Evolutionary conservation across 2,797 vertebrate genomes (phyloP), one percentile per base, ranked within the genome.

Genomic region (Lutjanus campechanus): DNA sequence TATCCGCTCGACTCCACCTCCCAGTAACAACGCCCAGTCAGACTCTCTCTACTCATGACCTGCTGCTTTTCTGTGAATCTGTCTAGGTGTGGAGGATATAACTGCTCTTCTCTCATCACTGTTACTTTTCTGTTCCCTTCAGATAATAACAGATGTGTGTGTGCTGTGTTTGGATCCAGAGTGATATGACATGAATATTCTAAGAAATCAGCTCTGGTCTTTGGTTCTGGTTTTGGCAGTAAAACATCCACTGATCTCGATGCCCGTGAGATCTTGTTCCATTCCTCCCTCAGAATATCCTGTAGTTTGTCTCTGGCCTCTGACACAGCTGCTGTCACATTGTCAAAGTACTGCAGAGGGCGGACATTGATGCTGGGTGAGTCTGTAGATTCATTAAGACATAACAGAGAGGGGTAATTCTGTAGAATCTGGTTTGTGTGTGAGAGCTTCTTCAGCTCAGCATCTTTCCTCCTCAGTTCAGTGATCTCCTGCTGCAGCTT

Each of bases 81-180:
- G 15, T 69, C 19, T 11, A 15, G 59, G 17, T 59, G 54, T 20
- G 25, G 3, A 25, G 53, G n/a, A 56, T 56, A 56, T 6, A 1
- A 6, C 22, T 56, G 54, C 1, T 3, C 2, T 13, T 56, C 22
- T 8, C 1, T 11, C 53, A 0, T 11, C 13, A 55, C 25, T 50
- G 44, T 75, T 56, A 20, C 36, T 68, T 41, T 58, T 16, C 49
- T 77, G 22, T 77, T 58, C 8, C 44, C 44, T 7, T 68, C 43
- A 69, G 69, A 77, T 55, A 77, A 44, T n/a, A 44, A 5, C 44
- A 82, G 22, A 5, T 1, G 1, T n/a, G 1, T 1, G 17, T 51
- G 1, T 47, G n/a, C 69, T 68, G 51, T 76, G 17, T 76, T 51
- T 67, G 69, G 56, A 54, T 81, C 58, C 50, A 73, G 51, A 17